phyloP scores from a whole-genome alignment of 2,797 vertebrate genomes.

The Molossus alvarezi region DNA sequence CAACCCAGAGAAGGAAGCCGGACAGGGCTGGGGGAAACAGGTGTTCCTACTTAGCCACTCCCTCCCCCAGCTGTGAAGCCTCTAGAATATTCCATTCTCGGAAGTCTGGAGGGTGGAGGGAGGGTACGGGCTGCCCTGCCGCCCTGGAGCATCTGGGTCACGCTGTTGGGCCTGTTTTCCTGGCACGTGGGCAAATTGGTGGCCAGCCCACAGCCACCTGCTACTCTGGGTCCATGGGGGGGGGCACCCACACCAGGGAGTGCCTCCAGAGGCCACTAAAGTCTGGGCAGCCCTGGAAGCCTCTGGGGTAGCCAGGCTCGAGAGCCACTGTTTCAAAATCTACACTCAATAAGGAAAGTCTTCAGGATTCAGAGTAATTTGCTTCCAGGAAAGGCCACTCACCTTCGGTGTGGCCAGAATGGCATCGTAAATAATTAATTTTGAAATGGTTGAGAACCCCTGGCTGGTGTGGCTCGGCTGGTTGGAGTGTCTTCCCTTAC shows the following conservation, averaged over 20 bases:
- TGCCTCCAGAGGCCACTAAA: not conserved
- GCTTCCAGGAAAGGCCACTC: not conserved
- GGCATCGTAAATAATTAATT: not conserved
- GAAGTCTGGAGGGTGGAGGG: not conserved
- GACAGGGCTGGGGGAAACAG: not conserved
- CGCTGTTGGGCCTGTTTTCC: not conserved
- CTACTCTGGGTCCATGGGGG: fast-evolving
- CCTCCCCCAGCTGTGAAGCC: not conserved
- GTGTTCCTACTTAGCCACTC: not conserved
- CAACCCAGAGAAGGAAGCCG: not conserved
- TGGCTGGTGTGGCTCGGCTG: not conserved
- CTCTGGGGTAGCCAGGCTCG: not conserved
- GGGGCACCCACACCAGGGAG: not conserved
- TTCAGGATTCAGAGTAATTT: not conserved
- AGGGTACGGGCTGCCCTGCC: not conserved
- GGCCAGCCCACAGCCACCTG: not conserved
- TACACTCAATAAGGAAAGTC: not conserved
- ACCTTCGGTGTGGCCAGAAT: not conserved
- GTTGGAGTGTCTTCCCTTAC: not conserved
- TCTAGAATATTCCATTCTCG: not conserved
- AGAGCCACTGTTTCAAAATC: not conserved
- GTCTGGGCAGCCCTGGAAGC: not conserved
- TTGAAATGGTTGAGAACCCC: not conserved
- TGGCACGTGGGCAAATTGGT: not conserved
- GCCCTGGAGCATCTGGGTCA: not conserved